Evolutionary conservation across 1,140 invertebrate genomes (phyloP), one percentile per base, ranked within the genome.

Genomic region (Neodiprion pinetum): DNA sequence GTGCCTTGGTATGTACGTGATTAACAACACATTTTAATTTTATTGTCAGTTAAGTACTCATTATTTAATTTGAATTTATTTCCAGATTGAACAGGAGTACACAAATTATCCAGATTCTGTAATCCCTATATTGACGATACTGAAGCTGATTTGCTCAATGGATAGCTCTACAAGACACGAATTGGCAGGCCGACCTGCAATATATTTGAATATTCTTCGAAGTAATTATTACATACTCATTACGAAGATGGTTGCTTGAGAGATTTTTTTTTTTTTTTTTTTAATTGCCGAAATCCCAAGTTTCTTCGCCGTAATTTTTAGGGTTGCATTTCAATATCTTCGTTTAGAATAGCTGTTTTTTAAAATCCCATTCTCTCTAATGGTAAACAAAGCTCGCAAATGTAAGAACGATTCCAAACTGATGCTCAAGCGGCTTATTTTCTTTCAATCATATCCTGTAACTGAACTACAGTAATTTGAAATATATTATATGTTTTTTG

Each of bases 31-130:
- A 53, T 61, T 72, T 28, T 21, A 73, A 14, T 74, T 74, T 40
- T 48, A 10, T 10, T 67, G 71, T 7, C 67, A 40, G 47, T 40
- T 40, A n/a, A 7, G 12, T 17, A 74, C 14, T 47, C 48, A 11
- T 49, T 49, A 14, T 48, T 61, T 72, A 7, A 9, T 67, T 40
- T 48, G 9, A 40, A 72, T 28, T 14, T 67, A 7, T 40, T 80
- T 79, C 9, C 75, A 93, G 75, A 86, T 88, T 75, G 91, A 92
- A 70, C 89, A 90, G 47, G 90, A 93, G 80, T 92, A 88, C 78
- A 80, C 88, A 5, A 89, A 91, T 79, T 93, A 92, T 85, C 91
- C 92, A 1, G 93, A 93, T 81, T 92, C 91, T 69, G 90, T 91
- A 1, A 88, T 93, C 69, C 90, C 92, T 65, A 90, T 91, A 78